Evolutionary conservation across 2,113 vertebrate genomes (phyloP).

Genomic region (Serinus canaria): DNA sequence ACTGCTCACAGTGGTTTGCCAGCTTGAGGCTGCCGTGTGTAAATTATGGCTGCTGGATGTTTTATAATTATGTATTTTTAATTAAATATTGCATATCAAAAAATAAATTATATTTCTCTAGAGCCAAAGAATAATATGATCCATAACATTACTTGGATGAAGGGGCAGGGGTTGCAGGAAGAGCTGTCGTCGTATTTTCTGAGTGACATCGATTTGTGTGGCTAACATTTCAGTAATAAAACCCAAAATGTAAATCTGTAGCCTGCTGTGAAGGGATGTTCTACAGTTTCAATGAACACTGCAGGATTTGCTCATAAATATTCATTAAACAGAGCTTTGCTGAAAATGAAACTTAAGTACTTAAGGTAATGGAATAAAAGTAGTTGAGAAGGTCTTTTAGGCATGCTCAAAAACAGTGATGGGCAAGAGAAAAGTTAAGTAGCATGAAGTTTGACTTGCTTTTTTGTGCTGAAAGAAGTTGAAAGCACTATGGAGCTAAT

Average conservation of each 20-base stretch:
- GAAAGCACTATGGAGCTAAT: neutral
- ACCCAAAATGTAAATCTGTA: conserved; percentile 73
- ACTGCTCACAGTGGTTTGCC: neutral
- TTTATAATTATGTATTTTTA: conserved; percentile 20
- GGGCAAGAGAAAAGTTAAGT: conserved; percentile 11
- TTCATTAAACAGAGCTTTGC: conserved; percentile 75
- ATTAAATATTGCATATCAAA: conserved; percentile 54
- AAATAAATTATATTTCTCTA: conserved; percentile 14
- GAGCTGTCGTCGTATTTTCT: conserved; percentile 65
- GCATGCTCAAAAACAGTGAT: neutral
- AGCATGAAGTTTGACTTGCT: neutral
- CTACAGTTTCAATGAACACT: conserved; percentile 69
- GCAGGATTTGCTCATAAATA: conserved; percentile 78
- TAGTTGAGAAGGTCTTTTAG: conserved; percentile 62
- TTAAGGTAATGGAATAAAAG: conserved; percentile 74
- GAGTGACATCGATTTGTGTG: conserved; percentile 70
- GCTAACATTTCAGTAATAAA: conserved; percentile 75
- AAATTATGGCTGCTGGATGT: conserved; percentile 22
- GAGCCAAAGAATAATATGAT: neutral
- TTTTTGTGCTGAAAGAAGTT: neutral
- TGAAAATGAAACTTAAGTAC: conserved; percentile 79
- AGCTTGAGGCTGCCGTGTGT: neutral
- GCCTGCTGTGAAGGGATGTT: conserved; percentile 71
- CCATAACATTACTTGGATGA: neutral
- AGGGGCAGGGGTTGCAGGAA: conserved; percentile 49